phyloP scores from a whole-genome alignment of 2,888 invertebrate genomes.

The Gymnoscelis rufifasciata region DNA sequence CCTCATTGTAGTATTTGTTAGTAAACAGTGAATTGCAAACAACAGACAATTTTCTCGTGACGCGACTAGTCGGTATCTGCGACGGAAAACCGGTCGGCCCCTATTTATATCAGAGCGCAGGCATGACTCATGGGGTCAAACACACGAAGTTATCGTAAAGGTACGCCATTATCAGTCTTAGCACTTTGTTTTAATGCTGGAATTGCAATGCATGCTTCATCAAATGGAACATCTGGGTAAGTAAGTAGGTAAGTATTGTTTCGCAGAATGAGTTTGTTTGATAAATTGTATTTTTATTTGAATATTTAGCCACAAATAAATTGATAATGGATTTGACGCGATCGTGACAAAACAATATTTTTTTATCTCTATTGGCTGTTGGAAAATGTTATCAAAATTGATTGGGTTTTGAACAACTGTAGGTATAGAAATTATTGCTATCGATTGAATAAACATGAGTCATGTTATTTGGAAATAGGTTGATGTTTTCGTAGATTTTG shows the following conservation, averaged over 20 bases:
- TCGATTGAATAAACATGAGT: background rate
- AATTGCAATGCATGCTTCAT: background rate
- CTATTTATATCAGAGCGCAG: conserved; percentile 18
- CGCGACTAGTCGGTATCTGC: conserved; percentile 30
- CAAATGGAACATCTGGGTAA: no score
- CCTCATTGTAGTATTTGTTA: conserved; percentile 31
- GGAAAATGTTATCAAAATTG: background rate
- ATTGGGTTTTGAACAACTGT: background rate
- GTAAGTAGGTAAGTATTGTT: conserved; percentile 2
- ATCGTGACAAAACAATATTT: background rate
- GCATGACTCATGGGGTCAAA: conserved; percentile 24
- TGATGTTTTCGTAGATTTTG: background rate
- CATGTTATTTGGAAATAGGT: background rate
- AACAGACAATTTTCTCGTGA: conserved; percentile 26
- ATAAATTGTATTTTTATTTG: background rate
- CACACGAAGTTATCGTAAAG: conserved; percentile 4
- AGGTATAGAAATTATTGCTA: background rate
- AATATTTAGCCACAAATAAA: background rate
- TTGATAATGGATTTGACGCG: background rate
- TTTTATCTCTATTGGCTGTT: conserved; percentile 1
- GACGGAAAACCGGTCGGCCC: conserved; percentile 19
- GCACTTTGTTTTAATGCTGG: background rate
- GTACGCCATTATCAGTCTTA: conserved; percentile 7
- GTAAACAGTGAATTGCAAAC: conserved; percentile 12
- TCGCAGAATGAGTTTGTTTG: conserved; percentile 12